phyloP scores from a whole-genome alignment of 2,888 invertebrate species.

The Sialis fuliginosa region DNA sequence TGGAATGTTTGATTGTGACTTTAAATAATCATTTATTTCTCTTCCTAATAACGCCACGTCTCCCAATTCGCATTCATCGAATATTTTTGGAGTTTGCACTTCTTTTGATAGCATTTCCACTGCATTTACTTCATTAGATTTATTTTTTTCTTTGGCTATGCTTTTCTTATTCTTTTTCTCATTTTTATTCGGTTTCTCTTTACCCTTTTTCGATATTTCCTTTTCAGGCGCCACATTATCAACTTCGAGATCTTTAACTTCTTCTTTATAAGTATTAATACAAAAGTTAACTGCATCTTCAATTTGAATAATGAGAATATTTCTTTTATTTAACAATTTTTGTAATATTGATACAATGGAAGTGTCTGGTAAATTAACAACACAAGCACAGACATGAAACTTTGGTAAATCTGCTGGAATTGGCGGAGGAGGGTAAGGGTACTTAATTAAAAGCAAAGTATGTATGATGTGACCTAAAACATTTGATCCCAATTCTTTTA shows the following conservation, averaged over 20 bases:
- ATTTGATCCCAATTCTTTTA: slow-evolving; percentile 18
- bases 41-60: slow-evolving; percentile 33
- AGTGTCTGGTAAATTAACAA: slow-evolving; percentile 18
- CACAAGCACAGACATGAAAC: slow-evolving; percentile 17
- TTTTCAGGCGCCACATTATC: slow-evolving; percentile 22
- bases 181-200: slow-evolving; percentile 20
- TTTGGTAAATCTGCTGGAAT: slow-evolving; percentile 17
- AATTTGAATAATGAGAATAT: slow-evolving; percentile 15
- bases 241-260: slow-evolving; percentile 31
- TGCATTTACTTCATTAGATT: slow-evolving; percentile 22
- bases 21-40: slow-evolving; percentile 33
- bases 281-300: slow-evolving; percentile 36
- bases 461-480: slow-evolving; percentile 22
- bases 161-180: slow-evolving; percentile 20
- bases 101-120: slow-evolving; percentile 19
- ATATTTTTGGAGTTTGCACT: slow-evolving; percentile 42
- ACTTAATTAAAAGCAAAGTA: slow-evolving; percentile 18
- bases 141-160: slow-evolving; percentile 23
- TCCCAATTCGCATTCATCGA: slow-evolving; percentile 26
- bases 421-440: slow-evolving; percentile 16
- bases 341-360: slow-evolving; percentile 16
- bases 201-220: slow-evolving; percentile 19
- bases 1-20: slow-evolving; percentile 32
- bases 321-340: slow-evolving; percentile 15
- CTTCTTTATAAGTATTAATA: slow-evolving; percentile 31